phyloP scores from a whole-genome alignment of 1,140 invertebrate species.

The Brachionus rotundiformis region DNA sequence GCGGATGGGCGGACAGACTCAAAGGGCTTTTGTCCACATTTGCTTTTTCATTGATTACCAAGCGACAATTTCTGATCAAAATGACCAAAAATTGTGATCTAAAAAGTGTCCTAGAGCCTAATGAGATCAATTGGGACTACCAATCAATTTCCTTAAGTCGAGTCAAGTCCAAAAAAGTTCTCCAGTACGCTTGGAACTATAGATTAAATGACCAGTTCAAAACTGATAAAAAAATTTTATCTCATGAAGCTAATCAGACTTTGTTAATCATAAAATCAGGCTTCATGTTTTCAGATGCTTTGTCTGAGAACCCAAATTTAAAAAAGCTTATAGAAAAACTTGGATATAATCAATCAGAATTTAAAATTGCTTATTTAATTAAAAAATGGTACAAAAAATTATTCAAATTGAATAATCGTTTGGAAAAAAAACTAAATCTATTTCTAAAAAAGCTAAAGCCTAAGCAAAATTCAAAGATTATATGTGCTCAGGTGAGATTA shows the following conservation, averaged over 20 bases:
- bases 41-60: conserved; percentile 2
- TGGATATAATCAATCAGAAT: not conserved
- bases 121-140: conserved; percentile 5
- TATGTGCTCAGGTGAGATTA: not conserved
- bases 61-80: conserved; percentile 1
- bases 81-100: conserved; percentile 24
- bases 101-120: not conserved
- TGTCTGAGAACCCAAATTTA: not conserved
- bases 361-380: not conserved
- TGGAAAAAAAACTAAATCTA: not conserved
- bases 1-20: conserved; percentile 6
- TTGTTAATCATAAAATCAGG: not conserved
- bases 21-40: conserved; percentile 5
- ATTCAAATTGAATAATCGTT: not conserved
- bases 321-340: not conserved
- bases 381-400: not conserved
- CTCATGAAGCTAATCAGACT: not conserved
- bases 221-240: not conserved
- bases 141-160: not conserved
- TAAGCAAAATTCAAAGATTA: not conserved
- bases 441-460: not conserved
- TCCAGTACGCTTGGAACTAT: not conserved
- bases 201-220: not conserved
- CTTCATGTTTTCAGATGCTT: not conserved
- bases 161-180: not conserved